These are phyloP conservation scores for Cephalopachus bancanus DNA, from an alignment of 2,797 vertebrate species.

Conservation along the genomic window DNA sequence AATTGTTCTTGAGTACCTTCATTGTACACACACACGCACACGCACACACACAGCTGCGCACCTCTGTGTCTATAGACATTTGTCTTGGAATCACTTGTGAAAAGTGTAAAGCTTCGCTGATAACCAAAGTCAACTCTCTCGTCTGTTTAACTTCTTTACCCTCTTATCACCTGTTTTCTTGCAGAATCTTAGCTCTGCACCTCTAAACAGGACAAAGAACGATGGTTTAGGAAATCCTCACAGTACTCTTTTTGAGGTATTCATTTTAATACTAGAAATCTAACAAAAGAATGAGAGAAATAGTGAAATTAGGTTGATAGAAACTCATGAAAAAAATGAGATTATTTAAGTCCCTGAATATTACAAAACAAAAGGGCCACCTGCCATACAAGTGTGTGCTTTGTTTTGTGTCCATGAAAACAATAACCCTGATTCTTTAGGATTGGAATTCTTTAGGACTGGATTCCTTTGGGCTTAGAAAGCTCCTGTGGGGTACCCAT, in stretches of 20 bases:
- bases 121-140: background rate
- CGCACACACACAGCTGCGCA: background rate
- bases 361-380: background rate
- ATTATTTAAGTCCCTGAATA: background rate
- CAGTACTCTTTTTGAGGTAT: background rate
- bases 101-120: background rate
- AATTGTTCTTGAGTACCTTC: background rate
- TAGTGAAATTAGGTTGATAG: background rate
- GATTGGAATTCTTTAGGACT: background rate
- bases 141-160: background rate
- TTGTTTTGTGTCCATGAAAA: background rate
- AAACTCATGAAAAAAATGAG: slow-evolving; percentile 1
- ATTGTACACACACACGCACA: background rate
- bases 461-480: slow-evolving; percentile 14
- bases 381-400: background rate
- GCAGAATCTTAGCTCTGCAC: background rate
- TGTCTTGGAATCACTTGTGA: background rate
- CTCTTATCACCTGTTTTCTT: background rate
- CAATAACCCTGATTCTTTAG: background rate
- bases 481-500: background rate
- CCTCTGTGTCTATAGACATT: background rate
- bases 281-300: background rate
- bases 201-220: background rate
- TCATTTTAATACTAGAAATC: background rate
- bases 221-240: background rate